A percentile compares a stretch with the other conserved stretches of the same genome.
Evolutionary conservation across 1,140 invertebrate species (phyloP).

Genomic region (Mycetomoellerius zeteki): DNA sequence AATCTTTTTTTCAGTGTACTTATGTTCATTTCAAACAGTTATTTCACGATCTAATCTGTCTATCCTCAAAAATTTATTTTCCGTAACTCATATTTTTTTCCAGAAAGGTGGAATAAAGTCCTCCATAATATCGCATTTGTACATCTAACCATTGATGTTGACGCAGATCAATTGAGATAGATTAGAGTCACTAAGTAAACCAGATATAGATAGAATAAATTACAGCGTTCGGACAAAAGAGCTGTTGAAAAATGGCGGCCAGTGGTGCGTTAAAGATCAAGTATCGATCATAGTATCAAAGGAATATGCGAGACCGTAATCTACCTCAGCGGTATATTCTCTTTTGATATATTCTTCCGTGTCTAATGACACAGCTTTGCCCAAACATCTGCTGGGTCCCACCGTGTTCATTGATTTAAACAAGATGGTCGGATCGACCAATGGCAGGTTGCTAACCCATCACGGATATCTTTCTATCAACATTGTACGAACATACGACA

Average conservation of each 20-base stretch:
- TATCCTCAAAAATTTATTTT: neutral
- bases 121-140: neutral
- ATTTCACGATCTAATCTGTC: neutral
- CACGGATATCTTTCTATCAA: constrained; percentile 53
- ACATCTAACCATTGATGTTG: neutral
- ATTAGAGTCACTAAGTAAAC: constrained; percentile 14
- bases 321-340: neutral
- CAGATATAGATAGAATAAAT: constrained; percentile 30
- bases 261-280: constrained; percentile 10
- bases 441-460: constrained; percentile 57
- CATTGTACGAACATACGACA: constrained; percentile 44
- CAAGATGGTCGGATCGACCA: constrained; percentile 41
- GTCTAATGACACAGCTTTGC: constrained; percentile 48
- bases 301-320: neutral
- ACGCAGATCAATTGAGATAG: constrained; percentile 27
- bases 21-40: neutral
- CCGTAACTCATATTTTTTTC: neutral
- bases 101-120: neutral
- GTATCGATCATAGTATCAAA: constrained; percentile 33
- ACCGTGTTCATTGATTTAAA: constrained; percentile 61
- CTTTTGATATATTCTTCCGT: constrained; percentile 33
- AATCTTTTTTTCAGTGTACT: no score
- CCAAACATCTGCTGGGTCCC: constrained; percentile 43
- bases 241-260: constrained; percentile 35
- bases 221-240: neutral